Percentiles rank a stretch among this genome's conserved stretches.
These are phyloP conservation scores for Hirtodrosophila trivittata DNA, from an alignment of 2,888 invertebrate species.

Conservation along the genomic window DNA sequence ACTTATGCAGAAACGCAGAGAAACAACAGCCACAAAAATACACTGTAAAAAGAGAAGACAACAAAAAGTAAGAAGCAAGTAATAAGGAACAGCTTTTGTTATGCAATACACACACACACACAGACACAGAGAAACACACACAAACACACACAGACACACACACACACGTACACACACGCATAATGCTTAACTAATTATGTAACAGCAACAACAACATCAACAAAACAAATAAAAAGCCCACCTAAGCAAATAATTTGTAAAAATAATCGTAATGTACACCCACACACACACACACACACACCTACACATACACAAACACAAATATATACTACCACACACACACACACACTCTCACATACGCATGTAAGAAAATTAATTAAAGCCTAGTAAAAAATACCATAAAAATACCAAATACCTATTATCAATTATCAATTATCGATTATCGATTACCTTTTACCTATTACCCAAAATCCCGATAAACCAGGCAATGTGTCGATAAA, in stretches of 20 bases:
- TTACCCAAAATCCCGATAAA: conserved; percentile 1
- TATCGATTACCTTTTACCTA: not conserved
- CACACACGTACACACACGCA: conserved; percentile 40
- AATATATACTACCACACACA: no score
- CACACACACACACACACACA: conserved; percentile 20
- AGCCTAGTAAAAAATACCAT: conserved; percentile 33
- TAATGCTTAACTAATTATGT: conserved; percentile 61
- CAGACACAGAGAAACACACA: conserved; percentile 19
- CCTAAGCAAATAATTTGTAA: conserved; percentile 77
- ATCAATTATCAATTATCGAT: not conserved
- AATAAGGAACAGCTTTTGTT: conserved; percentile 64
- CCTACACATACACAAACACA: conserved; percentile 18
- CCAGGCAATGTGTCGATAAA: conserved; percentile 24
- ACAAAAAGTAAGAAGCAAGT: conserved; percentile 54
- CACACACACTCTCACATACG: conserved; percentile 21
- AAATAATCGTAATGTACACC: conserved; percentile 59
- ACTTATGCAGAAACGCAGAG: conserved; percentile 42
- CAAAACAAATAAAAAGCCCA: conserved; percentile 76
- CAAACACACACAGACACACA: conserved; percentile 12
- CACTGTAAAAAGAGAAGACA: conserved; percentile 59
- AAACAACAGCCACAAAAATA: conserved; percentile 45
- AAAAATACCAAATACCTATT: conserved; percentile 22
- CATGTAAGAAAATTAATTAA: conserved; percentile 46
- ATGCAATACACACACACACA: conserved; percentile 41
- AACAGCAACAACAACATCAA: conserved; percentile 48